A percentile compares a stretch with the other conserved stretches of the same genome.
Evolutionary conservation across 2,113 vertebrate genomes (phyloP).

Genomic region (Nothocercus julius): DNA sequence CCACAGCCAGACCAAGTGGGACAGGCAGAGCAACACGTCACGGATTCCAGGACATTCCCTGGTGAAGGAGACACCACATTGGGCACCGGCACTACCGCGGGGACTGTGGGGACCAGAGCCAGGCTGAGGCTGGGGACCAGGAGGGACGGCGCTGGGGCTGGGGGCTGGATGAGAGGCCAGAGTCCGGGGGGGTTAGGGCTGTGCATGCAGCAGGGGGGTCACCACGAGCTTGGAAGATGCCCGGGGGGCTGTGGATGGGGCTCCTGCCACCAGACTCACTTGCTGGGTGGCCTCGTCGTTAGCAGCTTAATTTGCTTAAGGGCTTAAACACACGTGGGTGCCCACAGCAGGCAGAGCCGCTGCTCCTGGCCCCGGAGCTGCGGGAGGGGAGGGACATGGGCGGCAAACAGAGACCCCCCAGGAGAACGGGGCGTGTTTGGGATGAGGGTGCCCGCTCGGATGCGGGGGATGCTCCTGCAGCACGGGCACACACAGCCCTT

Average conservation of each 20-base stretch:
- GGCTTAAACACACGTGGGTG: background rate
- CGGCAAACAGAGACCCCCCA: background rate
- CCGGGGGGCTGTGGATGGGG: background rate
- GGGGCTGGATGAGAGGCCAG: background rate
- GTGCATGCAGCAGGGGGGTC: no score
- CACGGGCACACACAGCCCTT: no score
- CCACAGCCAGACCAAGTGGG: background rate
- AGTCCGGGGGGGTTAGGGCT: no score
- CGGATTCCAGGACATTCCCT: conserved; percentile 94
- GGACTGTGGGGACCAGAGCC: background rate
- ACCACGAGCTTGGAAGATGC: background rate
- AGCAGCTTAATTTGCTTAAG: background rate
- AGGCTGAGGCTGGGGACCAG: rapidly evolving
- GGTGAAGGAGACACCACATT: conserved; percentile 64
- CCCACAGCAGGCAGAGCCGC: no score
- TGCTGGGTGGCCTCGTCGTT: background rate
- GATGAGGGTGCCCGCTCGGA: background rate
- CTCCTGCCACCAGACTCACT: background rate
- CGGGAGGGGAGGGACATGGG: background rate
- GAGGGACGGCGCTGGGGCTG: background rate
- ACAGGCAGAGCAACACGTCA: conserved; percentile 72
- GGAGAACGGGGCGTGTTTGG: background rate
- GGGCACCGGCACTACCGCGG: conserved; percentile 60
- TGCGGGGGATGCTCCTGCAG: no score
- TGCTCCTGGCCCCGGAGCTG: no score